These are phyloP conservation scores for Leptinotarsa undecemlineata DNA, from an alignment of 1,140 invertebrate species.

Conservation along the genomic window DNA sequence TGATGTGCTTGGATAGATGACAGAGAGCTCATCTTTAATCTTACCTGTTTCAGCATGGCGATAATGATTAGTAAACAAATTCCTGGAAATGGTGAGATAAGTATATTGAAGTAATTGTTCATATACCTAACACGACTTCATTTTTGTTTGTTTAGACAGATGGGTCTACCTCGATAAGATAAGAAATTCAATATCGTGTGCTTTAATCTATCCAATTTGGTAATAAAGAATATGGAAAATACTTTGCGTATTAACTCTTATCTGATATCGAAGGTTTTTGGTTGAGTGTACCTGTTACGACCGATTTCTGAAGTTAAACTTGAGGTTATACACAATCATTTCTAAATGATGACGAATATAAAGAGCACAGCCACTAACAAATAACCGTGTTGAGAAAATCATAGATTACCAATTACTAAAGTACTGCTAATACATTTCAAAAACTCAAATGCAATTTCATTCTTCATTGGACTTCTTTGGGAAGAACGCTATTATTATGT, in stretches of 20 bases:
- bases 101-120: conserved; percentile 14
- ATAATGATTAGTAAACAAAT: conserved; percentile 21
- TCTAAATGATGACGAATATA: neutral
- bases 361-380: neutral
- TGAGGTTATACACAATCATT: neutral
- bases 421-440: no score
- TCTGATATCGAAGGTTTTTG: conserved; percentile 17
- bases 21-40: conserved; percentile 1
- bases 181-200: conserved; percentile 31
- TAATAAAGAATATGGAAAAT: conserved; percentile 27
- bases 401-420: no score
- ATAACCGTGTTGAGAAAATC: no score
- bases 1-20: neutral
- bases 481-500: no score
- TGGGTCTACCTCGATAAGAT: conserved; percentile 31
- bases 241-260: conserved; percentile 14
- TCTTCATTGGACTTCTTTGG: no score
- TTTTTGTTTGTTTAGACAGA: conserved; percentile 28
- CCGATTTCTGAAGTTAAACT: neutral
- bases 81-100: conserved; percentile 10
- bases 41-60: conserved; percentile 14
- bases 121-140: conserved; percentile 21
- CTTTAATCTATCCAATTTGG: conserved; percentile 25
- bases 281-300: neutral
- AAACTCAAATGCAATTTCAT: no score